These are phyloP conservation scores for Xestobium rufovillosum DNA, from an alignment of 2,888 invertebrate genomes.

Conservation along the genomic window DNA sequence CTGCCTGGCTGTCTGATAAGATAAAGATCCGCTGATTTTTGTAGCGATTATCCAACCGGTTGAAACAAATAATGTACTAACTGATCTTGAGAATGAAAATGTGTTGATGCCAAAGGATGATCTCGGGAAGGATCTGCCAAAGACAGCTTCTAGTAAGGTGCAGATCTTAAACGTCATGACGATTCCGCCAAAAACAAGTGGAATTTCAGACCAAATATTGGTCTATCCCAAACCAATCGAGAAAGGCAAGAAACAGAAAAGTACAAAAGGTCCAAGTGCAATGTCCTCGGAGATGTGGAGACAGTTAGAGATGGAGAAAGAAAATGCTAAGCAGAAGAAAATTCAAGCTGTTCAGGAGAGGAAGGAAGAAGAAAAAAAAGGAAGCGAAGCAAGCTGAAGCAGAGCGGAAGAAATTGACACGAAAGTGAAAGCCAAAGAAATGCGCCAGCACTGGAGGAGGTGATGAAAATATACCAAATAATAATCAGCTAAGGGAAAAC, in stretches of 20 bases:
- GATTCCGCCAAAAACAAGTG: conserved; percentile 1
- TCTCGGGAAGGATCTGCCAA: too few relatives aligned
- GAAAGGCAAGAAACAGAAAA: conserved; percentile 5
- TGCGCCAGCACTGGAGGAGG: neutral
- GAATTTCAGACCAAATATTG: conserved; percentile 1
- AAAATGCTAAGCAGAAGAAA: conserved; percentile 8
- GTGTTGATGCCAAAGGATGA: too few relatives aligned
- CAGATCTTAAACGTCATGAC: conserved; percentile 2
- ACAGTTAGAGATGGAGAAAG: conserved; percentile 6
- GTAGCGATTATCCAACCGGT: too few relatives aligned
- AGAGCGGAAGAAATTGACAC: conserved; percentile 4
- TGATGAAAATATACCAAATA: conserved; percentile 4
- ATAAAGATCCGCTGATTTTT: too few relatives aligned
- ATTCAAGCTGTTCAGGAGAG: too few relatives aligned
- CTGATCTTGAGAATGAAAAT: too few relatives aligned
- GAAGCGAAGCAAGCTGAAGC: conserved; percentile 6
- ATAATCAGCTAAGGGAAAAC: conserved; percentile 7
- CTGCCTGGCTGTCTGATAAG: too few relatives aligned
- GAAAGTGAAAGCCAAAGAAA: neutral
- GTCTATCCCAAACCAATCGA: conserved; percentile 7
- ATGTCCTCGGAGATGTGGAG: conserved; percentile 6
- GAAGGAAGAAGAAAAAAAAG: too few relatives aligned
- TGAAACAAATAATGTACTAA: too few relatives aligned
- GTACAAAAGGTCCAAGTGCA: conserved; percentile 2
- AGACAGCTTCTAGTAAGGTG: too few relatives aligned